Evolutionary conservation across 1,140 invertebrate genomes (phyloP).

Genomic region (Zaprionus davidi): DNA sequence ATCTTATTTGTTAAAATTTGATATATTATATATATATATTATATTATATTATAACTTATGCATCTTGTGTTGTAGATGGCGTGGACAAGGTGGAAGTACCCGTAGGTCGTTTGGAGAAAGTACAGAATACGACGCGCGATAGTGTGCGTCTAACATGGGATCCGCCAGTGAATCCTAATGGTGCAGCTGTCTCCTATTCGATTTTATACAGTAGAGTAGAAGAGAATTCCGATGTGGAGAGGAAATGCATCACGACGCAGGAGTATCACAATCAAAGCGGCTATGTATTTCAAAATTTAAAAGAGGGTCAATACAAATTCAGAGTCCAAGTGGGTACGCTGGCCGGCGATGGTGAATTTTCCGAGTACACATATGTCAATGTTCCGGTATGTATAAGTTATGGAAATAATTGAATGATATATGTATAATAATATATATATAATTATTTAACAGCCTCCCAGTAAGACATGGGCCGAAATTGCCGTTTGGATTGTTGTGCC

Average conservation of each 20-base stretch:
- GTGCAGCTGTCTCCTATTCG: conserved; percentile 92
- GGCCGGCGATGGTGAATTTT: conserved; percentile 90
- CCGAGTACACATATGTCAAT: conserved; percentile 87
- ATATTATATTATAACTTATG: too few species aligned
- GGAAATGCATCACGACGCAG: conserved; percentile 84
- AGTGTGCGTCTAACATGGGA: conserved; percentile 89
- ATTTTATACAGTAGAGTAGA: conserved; percentile 89
- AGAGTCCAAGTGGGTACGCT: conserved; percentile 91
- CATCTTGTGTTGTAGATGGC: conserved; percentile 41
- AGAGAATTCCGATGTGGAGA: conserved; percentile 72
- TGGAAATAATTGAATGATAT: neutral
- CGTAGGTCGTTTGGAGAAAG: conserved; percentile 33
- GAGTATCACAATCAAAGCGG: conserved; percentile 60
- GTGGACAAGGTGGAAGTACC: conserved; percentile 48
- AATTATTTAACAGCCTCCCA: conserved; percentile 30
- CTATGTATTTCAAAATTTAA: conserved; percentile 85
- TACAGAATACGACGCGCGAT: conserved; percentile 68
- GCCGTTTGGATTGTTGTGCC: conserved; percentile 56
- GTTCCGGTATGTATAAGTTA: conserved; percentile 85
- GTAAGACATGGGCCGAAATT: conserved; percentile 51
- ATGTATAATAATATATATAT: neutral
- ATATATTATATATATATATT: too few species aligned
- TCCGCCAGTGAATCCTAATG: conserved; percentile 93
- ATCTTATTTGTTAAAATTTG: too few species aligned
- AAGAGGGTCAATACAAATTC: conserved; percentile 94